These are phyloP conservation scores for Caenorhabditis angaria DNA, from an alignment of 2,888 invertebrate species.

Conservation along the genomic window DNA sequence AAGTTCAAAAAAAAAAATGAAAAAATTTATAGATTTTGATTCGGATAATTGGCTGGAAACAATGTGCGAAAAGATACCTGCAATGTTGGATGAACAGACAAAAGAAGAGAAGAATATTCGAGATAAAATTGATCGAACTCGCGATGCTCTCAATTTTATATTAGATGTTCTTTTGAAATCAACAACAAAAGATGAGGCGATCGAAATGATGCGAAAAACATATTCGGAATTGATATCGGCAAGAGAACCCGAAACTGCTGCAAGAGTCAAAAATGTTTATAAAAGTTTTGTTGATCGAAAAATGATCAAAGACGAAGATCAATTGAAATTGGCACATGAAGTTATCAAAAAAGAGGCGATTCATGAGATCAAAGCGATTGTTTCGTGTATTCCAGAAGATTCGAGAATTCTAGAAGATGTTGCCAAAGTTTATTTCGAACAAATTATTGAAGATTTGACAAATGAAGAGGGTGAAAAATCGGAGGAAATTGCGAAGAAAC, in stretches of 20 bases:
- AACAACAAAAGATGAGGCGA: not conserved
- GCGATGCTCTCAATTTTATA: not conserved
- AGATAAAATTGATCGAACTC: slow-evolving; percentile 4
- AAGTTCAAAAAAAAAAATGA: not conserved
- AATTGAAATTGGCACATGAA: slow-evolving; percentile 4
- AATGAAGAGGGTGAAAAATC: not conserved
- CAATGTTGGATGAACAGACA: slow-evolving; percentile 4
- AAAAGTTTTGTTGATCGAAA: slow-evolving; percentile 6
- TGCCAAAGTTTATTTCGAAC: not conserved
- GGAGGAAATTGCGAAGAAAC: not conserved
- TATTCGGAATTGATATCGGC: not conserved
- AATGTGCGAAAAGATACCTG: slow-evolving; percentile 9
- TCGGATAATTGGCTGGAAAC: slow-evolving; percentile 9
- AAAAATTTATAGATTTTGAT: slow-evolving; percentile 6
- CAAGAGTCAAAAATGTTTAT: slow-evolving; percentile 5
- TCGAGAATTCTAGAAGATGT: not conserved
- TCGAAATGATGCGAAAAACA: not conserved
- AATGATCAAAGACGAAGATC: not conserved
- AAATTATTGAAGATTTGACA: not conserved
- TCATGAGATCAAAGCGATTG: slow-evolving; percentile 5
- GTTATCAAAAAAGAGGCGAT: not conserved
- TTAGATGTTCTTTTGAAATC: not conserved
- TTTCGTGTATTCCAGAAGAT: slow-evolving; percentile 4
- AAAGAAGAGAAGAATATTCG: not conserved
- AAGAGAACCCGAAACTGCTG: not conserved